These are phyloP conservation scores for Drosophila merina DNA, from an alignment of 2,888 invertebrate species.

Conservation along the genomic window DNA sequence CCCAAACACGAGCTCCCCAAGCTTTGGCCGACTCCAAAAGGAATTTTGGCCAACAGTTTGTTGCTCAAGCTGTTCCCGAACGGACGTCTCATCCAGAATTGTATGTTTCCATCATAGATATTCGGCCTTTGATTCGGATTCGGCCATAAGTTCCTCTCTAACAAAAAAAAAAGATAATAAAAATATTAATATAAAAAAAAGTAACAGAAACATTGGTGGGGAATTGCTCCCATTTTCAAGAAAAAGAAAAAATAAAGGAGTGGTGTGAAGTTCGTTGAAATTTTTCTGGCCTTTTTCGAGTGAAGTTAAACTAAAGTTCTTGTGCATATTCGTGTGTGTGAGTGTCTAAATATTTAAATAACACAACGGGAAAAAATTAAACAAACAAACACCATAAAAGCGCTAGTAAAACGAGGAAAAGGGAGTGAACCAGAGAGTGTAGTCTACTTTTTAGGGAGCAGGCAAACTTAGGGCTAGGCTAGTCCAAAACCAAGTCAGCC, in stretches of 20 bases:
- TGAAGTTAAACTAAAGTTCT: conserved; percentile 37
- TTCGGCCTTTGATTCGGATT: conserved; percentile 28
- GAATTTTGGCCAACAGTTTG: conserved; percentile 82
- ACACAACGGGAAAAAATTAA: conserved; percentile 39
- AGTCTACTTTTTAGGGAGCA: conserved; percentile 9
- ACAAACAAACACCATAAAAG: conserved; percentile 30
- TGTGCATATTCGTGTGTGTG: conserved; percentile 29
- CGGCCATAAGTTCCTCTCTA: conserved; percentile 29
- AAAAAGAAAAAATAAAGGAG: conserved; percentile 23
- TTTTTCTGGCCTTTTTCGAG: conserved; percentile 25
- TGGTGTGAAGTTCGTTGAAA: conserved; percentile 51
- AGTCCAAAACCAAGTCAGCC: neutral
- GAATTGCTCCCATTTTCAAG: conserved; percentile 10
- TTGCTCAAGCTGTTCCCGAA: conserved; percentile 80
- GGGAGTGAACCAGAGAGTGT: conserved; percentile 15
- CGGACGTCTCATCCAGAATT: conserved; percentile 66
- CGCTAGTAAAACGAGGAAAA: conserved; percentile 1
- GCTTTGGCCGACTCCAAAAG: conserved; percentile 44
- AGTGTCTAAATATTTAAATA: conserved; percentile 54
- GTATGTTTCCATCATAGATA: conserved; percentile 20
- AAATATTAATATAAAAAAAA: conserved; percentile 11
- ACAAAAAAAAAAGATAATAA: conserved; percentile 16
- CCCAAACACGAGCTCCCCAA: conserved; percentile 48
- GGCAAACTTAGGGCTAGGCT: conserved; percentile 7
- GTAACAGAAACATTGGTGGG: conserved; percentile 13